Base-by-base conservation (phyloP, 2,797 vertebrate species). In the Astyanax mexicanus region DNA sequence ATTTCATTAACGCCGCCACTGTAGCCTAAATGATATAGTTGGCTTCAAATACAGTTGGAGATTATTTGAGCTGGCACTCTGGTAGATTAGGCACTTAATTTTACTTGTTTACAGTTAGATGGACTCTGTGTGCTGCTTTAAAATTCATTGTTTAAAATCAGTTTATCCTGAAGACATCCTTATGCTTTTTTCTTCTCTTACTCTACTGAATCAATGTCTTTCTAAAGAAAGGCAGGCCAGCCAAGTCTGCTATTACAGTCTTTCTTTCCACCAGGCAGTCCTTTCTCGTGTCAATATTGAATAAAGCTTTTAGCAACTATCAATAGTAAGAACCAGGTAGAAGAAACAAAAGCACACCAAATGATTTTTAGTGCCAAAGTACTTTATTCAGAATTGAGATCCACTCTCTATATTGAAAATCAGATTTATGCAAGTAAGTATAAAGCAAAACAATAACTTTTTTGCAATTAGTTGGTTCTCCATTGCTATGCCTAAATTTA, bases 241-340 rank as follows among this genome's bases (percentile, higher is more conserved):
- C 74, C 84, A 81, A 81, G 73, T 82, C 86, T 79, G 69, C 74
- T 84, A 83, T 86, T 83, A 78, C 42, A 62, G 49, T 60, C 55
- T 40, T 79, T 84, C 76, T 76, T 32, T 70, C 40, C 81, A 77
- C 80, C 61, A 70, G 44, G 66, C 51, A 79, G 49, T 65, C 42
- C 29, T 51, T 68, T 40, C 49, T 69, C 25, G 11, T 45, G 44
- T 25, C 25, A 64, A 17, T 64, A 69, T 23, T 60, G 54, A 47
- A 51, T 60, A 38, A 51, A 67, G 11, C 3, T 13, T 23, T 23
- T 23, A 10, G 21, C 10, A 23, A 8, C 12, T 44, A 13, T 29
- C 13, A 11, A n/a, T 29, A 29, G 15, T 49, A 23, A 35, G 15
- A 44, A 40, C 13, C 25, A 21, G 13, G 23, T 47, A 27, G n/a